These are phyloP conservation scores for Karalla daura DNA, from an alignment of 2,797 vertebrate genomes.

Conservation along the genomic window DNA sequence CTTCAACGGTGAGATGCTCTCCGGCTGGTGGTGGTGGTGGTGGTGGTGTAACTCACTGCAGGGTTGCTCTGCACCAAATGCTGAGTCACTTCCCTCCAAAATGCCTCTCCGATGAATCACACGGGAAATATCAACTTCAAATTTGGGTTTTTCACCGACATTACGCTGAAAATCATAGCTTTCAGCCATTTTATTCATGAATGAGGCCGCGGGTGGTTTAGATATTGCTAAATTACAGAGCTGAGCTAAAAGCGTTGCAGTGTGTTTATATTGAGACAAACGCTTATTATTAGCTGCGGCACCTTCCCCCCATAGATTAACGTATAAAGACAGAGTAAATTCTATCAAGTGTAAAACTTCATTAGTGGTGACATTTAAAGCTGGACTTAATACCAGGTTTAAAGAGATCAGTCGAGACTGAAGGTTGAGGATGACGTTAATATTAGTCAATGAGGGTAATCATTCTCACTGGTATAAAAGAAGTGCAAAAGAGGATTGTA, in stretches of 20 bases:
- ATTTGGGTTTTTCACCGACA: not conserved
- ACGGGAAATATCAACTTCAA: not conserved
- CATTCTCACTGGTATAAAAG: not conserved
- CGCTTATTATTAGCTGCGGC: too few relatives aligned
- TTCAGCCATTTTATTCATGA: not conserved
- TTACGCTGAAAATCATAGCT: too few relatives aligned
- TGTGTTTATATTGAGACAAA: not conserved
- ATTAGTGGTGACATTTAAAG: slow-evolving; percentile 2
- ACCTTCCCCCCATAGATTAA: not conserved
- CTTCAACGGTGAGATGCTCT: slow-evolving; percentile 85
- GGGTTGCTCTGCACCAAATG: not conserved
- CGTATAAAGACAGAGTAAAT: not conserved
- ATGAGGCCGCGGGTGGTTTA: not conserved
- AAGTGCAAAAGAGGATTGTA: not conserved
- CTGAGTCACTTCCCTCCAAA: not conserved
- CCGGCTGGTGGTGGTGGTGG: not conserved
- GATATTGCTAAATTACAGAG: not conserved
- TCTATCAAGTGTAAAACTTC: not conserved
- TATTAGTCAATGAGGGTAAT: not conserved
- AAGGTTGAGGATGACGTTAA: not conserved
- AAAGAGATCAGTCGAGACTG: not conserved
- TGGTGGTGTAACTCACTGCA: not conserved
- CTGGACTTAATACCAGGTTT: not conserved
- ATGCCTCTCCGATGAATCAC: not conserved
- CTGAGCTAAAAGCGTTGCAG: too few relatives aligned